phyloP scores from a whole-genome alignment of 2,797 vertebrate genomes.

The Loris lydekkerianus region DNA sequence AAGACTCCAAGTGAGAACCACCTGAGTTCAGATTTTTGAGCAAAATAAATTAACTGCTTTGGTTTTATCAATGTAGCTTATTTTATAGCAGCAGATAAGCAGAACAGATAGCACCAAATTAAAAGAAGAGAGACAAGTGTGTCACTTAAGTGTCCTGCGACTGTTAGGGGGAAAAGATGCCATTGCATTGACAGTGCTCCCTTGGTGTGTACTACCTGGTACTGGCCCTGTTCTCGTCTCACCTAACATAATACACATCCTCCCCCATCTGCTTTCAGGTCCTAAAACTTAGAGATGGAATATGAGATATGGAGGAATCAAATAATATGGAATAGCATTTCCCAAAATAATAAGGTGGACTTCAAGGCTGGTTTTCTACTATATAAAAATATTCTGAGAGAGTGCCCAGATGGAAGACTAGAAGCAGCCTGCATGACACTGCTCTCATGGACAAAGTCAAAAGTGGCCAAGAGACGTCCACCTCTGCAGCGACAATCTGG shows the following conservation, averaged over 20 bases:
- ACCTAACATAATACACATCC: background rate
- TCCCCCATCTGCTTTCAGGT: background rate
- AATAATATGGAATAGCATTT: constrained; percentile 21
- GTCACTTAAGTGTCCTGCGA: background rate
- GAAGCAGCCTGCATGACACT: too few species aligned
- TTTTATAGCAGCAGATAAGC: background rate
- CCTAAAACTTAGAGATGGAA: constrained; percentile 2
- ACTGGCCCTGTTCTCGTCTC: background rate
- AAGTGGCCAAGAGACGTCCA: too few species aligned
- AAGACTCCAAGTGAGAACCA: background rate
- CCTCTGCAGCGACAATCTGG: too few species aligned
- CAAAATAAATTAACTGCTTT: background rate
- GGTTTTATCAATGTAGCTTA: background rate
- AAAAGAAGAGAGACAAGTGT: background rate
- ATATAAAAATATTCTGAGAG: background rate
- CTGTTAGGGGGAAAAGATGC: background rate
- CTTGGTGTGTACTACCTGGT: background rate
- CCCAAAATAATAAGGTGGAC: constrained; percentile 4
- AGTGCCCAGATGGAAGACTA: too few species aligned
- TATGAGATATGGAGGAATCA: background rate
- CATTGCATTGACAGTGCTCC: background rate
- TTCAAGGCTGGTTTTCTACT: background rate
- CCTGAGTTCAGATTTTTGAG: background rate
- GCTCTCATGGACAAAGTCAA: too few species aligned
- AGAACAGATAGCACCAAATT: background rate